phyloP scores from a whole-genome alignment of 2,797 vertebrate species.

The Coreius guichenoti region DNA sequence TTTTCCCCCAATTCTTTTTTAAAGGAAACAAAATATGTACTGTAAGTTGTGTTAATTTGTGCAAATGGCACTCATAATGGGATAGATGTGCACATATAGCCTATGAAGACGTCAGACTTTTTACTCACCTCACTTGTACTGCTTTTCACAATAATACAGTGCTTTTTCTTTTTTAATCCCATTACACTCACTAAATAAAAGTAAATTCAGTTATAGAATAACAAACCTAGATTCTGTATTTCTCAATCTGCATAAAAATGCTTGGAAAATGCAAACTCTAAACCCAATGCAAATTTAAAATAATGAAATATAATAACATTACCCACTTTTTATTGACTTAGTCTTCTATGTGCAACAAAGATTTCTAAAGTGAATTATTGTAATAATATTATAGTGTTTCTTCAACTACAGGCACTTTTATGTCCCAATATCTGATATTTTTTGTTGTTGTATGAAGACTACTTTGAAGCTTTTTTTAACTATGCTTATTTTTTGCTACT shows the following conservation, averaged over 20 bases:
- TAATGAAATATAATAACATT: conserved; percentile 23
- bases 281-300: conserved; percentile 14
- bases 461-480: background rate
- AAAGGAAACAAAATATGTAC: background rate
- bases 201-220: conserved; percentile 21
- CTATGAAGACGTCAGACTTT: background rate
- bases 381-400: conserved; percentile 12
- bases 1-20: background rate
- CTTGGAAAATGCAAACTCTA: conserved; percentile 6
- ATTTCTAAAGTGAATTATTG: conserved; percentile 6
- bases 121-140: background rate
- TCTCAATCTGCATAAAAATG: conserved; percentile 5
- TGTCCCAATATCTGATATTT: background rate
- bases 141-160: conserved; percentile 4
- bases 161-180: background rate
- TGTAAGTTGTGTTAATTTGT: background rate
- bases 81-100: background rate
- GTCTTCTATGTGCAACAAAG: background rate
- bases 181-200: conserved; percentile 5
- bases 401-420: conserved; percentile 10
- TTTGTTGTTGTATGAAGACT: background rate
- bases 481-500: background rate
- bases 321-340: conserved; percentile 12
- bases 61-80: background rate
- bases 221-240: conserved; percentile 26